A percentile compares a stretch with the other conserved stretches of the same genome.
phyloP scores from a whole-genome alignment of 2,113 vertebrate species.

The Sterna hirundo region DNA sequence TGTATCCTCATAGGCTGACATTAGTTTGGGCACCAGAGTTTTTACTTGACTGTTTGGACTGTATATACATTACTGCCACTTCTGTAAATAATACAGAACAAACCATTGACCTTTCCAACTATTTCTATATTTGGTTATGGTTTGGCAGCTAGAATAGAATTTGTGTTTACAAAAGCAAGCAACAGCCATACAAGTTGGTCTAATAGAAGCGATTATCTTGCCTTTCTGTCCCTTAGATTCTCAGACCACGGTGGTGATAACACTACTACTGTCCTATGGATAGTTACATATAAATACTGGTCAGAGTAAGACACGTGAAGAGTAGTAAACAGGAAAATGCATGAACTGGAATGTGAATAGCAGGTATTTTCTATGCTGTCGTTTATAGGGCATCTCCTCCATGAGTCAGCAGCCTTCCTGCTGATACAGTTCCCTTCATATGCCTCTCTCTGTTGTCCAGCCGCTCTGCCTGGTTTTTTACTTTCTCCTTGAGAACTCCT shows the following conservation, averaged over 20 bases:
- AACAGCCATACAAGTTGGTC: neutral
- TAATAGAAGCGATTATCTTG: neutral
- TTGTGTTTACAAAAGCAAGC: neutral
- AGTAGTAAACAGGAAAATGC: neutral
- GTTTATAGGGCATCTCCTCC: neutral
- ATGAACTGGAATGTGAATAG: neutral
- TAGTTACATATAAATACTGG: neutral
- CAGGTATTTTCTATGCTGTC: neutral
- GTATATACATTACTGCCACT: neutral
- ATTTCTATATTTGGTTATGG: neutral
- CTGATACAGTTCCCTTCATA: neutral
- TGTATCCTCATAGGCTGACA: neutral
- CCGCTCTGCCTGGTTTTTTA: neutral
- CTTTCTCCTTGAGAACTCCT: slow-evolving; percentile 10
- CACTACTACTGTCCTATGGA: neutral
- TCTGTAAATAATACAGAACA: neutral
- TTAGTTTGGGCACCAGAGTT: neutral
- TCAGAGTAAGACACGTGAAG: neutral
- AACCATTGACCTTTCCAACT: neutral
- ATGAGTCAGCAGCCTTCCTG: neutral
- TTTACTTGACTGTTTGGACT: neutral
- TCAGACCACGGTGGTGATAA: neutral
- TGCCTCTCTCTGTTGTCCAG: neutral
- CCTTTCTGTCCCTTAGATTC: neutral
- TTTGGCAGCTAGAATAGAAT: neutral